Evolutionary conservation across 2,113 vertebrate species (phyloP).

Genomic region (Daubentonia madagascariensis): DNA sequence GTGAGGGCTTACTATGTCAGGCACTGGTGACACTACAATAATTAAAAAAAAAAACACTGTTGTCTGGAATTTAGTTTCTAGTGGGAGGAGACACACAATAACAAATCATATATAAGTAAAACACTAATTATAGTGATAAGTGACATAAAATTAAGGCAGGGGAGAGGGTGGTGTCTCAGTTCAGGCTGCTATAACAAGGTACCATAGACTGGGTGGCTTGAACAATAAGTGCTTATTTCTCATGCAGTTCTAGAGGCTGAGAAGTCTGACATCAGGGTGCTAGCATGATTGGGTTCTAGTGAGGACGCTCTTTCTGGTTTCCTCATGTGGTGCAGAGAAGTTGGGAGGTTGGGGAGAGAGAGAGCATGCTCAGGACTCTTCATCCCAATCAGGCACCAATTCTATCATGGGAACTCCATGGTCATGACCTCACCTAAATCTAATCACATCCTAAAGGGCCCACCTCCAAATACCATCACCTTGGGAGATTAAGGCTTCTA

Average conservation of each 20-base stretch:
- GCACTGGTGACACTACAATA: not conserved
- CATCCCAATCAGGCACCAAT: not conserved
- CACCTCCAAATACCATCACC: not conserved
- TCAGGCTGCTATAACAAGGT: not conserved
- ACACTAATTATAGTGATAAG: not conserved
- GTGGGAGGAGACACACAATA: not conserved
- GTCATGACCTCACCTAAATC: not conserved
- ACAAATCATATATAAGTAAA: not conserved
- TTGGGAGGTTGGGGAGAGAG: too few species aligned
- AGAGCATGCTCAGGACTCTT: not conserved
- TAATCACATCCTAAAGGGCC: not conserved
- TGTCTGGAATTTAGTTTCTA: not conserved
- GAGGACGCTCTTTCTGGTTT: not conserved
- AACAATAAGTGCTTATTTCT: not conserved
- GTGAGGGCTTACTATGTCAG: not conserved
- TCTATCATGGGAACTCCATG: not conserved
- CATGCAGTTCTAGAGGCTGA: not conserved
- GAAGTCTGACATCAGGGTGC: not conserved
- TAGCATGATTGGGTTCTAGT: not conserved
- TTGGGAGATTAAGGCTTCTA: not conserved
- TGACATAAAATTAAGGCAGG: not conserved
- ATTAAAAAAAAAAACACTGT: not conserved
- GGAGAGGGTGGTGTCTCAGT: not conserved
- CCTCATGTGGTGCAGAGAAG: not conserved
- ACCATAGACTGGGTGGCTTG: not conserved